A percentile compares a stretch with the other conserved stretches of the same genome.
Evolutionary conservation across 2,888 invertebrate genomes (phyloP).

Genomic region (Cryptops parisi): DNA sequence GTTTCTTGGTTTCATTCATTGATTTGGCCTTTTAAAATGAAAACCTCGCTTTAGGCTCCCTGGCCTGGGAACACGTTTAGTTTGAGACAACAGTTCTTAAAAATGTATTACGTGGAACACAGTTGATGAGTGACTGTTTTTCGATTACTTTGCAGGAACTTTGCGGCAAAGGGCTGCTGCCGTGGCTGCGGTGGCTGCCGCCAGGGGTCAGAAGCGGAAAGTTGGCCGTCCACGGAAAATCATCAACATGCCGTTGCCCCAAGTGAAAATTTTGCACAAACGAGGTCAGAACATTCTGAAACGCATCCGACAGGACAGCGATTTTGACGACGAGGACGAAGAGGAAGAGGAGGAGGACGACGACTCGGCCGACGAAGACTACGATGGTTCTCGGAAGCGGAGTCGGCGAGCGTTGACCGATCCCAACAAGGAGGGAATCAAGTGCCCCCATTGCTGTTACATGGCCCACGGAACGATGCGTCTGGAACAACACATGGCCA

Average conservation of each 20-base stretch:
- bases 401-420: constrained; percentile 6
- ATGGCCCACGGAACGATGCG: constrained; percentile 37
- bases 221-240: constrained; percentile 13
- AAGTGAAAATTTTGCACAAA: constrained; percentile 5
- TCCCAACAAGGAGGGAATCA: constrained; percentile 21
- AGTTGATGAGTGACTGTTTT: too few species aligned
- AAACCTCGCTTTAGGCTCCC: too few species aligned
- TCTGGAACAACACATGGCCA: constrained; percentile 41
- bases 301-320: not conserved
- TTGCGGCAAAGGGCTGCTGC: constrained; percentile 11
- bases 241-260: constrained; percentile 5
- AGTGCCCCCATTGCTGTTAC: constrained; percentile 41
- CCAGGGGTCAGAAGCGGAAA: constrained; percentile 13
- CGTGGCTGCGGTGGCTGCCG: constrained; percentile 8
- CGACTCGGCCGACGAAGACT: constrained; percentile 15
- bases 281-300: not conserved
- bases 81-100: too few species aligned
- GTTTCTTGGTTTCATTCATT: too few species aligned
- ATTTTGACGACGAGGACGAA: constrained; percentile 18
- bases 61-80: too few species aligned
- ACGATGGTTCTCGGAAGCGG: constrained; percentile 3
- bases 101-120: too few species aligned
- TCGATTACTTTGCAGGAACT: constrained; percentile 10
- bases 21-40: too few species aligned
- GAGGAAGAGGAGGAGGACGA: constrained; percentile 19